phyloP scores from a whole-genome alignment of 2,888 invertebrate genomes.

The Globia sparganii region DNA sequence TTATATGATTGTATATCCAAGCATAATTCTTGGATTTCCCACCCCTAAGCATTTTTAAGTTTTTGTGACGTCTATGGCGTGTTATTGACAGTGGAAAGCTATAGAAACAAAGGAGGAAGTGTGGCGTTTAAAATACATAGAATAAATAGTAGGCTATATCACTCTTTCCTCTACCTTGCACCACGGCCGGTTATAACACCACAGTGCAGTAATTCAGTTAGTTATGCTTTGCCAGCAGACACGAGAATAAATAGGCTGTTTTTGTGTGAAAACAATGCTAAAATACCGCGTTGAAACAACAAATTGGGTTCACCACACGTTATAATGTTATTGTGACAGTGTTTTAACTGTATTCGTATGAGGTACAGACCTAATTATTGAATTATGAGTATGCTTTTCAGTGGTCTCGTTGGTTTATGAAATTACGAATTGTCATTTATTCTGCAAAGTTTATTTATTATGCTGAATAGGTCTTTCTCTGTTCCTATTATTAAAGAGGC shows the following conservation, averaged over 20 bases:
- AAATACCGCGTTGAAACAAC: slow-evolving; percentile 60
- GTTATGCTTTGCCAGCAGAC: slow-evolving; percentile 66
- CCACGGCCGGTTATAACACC: slow-evolving; percentile 56
- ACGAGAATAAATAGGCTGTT: slow-evolving; percentile 67
- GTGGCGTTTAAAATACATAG: background rate
- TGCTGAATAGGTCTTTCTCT: background rate
- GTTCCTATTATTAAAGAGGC: background rate
- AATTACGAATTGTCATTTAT: slow-evolving; percentile 2
- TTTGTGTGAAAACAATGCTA: slow-evolving; percentile 65
- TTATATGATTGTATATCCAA: background rate
- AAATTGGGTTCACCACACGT: slow-evolving; percentile 54
- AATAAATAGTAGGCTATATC: background rate
- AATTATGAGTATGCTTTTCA: slow-evolving; percentile 18
- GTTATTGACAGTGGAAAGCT: background rate
- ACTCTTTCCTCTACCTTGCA: background rate
- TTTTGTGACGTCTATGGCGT: no score
- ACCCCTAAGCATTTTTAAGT: background rate
- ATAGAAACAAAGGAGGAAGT: background rate
- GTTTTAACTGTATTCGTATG: slow-evolving; percentile 24
- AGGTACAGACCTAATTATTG: slow-evolving; percentile 13
- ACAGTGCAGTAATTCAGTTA: slow-evolving; percentile 73
- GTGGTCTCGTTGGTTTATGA: background rate
- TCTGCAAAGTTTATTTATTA: background rate
- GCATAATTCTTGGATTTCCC: background rate
- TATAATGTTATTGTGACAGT: slow-evolving; percentile 37